These are phyloP conservation scores for Strigamia transsilvanica DNA, from an alignment of 2,888 invertebrate species.

Conservation along the genomic window DNA sequence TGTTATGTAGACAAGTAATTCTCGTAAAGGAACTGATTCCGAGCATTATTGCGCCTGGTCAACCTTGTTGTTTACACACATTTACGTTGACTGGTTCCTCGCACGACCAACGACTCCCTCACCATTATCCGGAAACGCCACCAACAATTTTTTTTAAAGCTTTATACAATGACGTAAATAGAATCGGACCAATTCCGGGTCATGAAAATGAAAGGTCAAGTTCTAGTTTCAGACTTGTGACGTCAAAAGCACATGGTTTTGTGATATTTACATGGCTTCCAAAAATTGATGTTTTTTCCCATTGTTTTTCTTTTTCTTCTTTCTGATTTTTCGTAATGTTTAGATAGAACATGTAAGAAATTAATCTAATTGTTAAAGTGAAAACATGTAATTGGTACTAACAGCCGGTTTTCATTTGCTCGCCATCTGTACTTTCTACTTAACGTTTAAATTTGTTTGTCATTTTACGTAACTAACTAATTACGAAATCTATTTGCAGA, in stretches of 20 bases:
- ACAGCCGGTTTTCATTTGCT: neutral
- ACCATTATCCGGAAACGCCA: slow-evolving; percentile 26
- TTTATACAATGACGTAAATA: slow-evolving; percentile 1
- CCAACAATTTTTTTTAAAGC: slow-evolving; percentile 2
- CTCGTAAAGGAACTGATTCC: neutral
- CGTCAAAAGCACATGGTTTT: neutral
- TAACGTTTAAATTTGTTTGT: neutral
- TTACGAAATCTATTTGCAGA: neutral
- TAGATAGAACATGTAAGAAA: neutral
- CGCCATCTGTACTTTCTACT: neutral
- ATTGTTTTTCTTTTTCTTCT: too few species aligned
- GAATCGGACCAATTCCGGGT: slow-evolving; percentile 1
- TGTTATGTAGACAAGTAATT: slow-evolving; percentile 6
- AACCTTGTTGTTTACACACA: slow-evolving; percentile 38
- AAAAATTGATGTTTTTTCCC: neutral
- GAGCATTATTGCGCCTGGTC: slow-evolving; percentile 2
- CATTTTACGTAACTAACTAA: neutral
- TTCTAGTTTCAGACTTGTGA: slow-evolving; percentile 7
- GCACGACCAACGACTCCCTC: slow-evolving; percentile 38
- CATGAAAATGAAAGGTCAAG: slow-evolving; percentile 17
- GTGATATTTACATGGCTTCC: neutral
- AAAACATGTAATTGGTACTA: too few species aligned
- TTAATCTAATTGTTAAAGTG: too few species aligned
- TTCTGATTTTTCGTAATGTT: neutral
- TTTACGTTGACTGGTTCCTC: neutral